A percentile compares a stretch with the other conserved stretches of the same genome.
Evolutionary conservation across 2,797 vertebrate genomes (phyloP).

Genomic region (Sebastes vulpes): DNA sequence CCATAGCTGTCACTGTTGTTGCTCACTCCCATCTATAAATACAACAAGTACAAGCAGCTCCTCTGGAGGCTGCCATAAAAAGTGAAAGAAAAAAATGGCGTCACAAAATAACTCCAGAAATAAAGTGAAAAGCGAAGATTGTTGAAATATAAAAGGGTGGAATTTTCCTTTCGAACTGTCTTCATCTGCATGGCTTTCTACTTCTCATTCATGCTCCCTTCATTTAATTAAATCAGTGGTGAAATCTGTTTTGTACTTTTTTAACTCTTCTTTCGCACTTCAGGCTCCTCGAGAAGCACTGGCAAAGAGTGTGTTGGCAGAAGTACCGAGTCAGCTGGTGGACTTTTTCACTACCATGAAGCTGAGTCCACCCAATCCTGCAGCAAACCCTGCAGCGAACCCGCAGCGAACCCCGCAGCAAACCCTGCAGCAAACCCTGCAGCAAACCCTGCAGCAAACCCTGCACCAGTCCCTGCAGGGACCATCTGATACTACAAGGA

Average conservation of each 20-base stretch:
- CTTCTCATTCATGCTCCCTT: not conserved
- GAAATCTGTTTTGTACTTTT: not conserved
- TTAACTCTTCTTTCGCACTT: not conserved
- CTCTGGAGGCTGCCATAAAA: not conserved
- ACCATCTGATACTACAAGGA: constrained; percentile 21
- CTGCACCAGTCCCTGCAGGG: constrained; percentile 64
- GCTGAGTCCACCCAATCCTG: constrained; percentile 84
- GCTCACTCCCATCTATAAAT: not conserved
- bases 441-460: not conserved
- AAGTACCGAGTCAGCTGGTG: constrained; percentile 94
- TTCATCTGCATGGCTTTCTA: not conserved
- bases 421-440: constrained; percentile 17
- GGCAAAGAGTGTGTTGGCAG: constrained; percentile 93
- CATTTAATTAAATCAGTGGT: not conserved
- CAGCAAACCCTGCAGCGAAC: constrained; percentile 39
- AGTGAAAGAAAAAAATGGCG: not conserved
- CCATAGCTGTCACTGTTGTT: not conserved
- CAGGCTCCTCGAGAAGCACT: constrained; percentile 93
- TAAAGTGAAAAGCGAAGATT: not conserved
- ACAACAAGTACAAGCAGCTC: not conserved
- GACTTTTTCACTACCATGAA: constrained; percentile 92
- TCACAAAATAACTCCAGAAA: not conserved
- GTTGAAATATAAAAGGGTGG: not conserved
- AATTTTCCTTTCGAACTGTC: constrained; percentile 1
- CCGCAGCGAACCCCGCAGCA: constrained; percentile 35